Conservation (phyloP, 2,888 invertebrate genomes). For the Nomada lathburiana region DNA sequence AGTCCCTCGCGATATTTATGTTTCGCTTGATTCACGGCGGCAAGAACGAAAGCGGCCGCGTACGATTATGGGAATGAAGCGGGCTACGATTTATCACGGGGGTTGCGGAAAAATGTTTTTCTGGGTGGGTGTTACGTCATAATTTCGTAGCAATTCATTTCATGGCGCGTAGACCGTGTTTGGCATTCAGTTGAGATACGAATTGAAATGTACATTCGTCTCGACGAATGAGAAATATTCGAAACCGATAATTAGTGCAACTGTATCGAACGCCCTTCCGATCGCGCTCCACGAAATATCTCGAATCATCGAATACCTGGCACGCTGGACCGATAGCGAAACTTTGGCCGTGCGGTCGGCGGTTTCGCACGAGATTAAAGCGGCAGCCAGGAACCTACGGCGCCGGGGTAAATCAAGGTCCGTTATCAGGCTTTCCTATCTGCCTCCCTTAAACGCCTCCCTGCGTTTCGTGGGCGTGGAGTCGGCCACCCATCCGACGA, state of each 20-base stretch:
- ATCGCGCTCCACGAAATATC: background rate
- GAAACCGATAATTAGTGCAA: too few relatives aligned
- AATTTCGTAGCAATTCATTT: too few relatives aligned
- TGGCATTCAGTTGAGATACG: too few relatives aligned
- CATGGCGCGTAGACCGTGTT: too few relatives aligned
- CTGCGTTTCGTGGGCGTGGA: constrained; percentile 48
- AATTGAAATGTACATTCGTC: background rate
- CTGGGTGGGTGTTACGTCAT: too few relatives aligned
- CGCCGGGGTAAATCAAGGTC: constrained; percentile 38
- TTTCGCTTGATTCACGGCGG: constrained; percentile 27
- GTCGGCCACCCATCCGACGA: constrained; percentile 48
- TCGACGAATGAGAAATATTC: too few relatives aligned
- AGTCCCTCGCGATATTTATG: constrained; percentile 38
- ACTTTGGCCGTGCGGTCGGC: background rate
- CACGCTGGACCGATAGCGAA: background rate
- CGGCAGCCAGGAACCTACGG: background rate
- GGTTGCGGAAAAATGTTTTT: too few relatives aligned
- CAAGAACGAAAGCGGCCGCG: constrained; percentile 6
- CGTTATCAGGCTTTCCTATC: constrained; percentile 51
- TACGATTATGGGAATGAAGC: constrained; percentile 8
- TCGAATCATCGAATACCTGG: background rate
- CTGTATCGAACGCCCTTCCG: too few relatives aligned
- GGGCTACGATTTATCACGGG: background rate
- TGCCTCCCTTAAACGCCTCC: constrained; percentile 25
- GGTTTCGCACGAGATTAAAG: constrained; percentile 14